phyloP scores from a whole-genome alignment of 1,140 invertebrate genomes.

The Oscheius sp. region DNA sequence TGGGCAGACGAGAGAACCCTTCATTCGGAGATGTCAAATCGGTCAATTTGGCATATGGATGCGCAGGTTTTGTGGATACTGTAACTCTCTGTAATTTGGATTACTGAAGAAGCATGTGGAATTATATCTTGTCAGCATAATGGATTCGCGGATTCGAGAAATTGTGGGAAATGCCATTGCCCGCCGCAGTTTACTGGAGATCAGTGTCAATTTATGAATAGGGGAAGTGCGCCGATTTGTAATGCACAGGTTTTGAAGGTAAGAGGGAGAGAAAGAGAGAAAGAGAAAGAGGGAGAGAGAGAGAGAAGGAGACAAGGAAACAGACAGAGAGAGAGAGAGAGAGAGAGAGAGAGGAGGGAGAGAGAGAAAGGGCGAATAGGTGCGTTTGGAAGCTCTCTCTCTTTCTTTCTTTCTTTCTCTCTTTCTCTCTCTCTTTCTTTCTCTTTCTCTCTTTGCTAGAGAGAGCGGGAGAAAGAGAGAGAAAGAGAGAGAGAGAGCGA shows the following conservation, averaged over 20 bases:
- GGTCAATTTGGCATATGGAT: not conserved
- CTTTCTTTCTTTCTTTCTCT: no score
- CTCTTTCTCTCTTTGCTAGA: no score
- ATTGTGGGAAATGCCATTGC: not conserved
- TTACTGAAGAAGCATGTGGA: not conserved
- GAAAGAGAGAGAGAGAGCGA: no score
- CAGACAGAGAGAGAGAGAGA: no score
- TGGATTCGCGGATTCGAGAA: not conserved
- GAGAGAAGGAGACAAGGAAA: no score
- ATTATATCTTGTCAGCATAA: not conserved
- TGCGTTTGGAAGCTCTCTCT: no score
- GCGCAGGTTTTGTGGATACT: not conserved
- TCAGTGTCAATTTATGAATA: not conserved
- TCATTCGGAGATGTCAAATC: not conserved
- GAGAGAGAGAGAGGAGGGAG: no score
- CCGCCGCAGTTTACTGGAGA: not conserved
- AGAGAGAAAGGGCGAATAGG: no score
- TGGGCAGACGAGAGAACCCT: not conserved
- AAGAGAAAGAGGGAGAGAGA: no score
- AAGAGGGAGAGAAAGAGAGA: no score
- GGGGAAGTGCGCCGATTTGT: not conserved
- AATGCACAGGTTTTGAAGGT: not conserved
- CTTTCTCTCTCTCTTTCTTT: no score
- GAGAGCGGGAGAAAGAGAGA: no score
- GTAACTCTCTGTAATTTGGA: not conserved